These are phyloP conservation scores for Centropyge bicolor DNA, from an alignment of 2,797 vertebrate species.

Conservation along the genomic window DNA sequence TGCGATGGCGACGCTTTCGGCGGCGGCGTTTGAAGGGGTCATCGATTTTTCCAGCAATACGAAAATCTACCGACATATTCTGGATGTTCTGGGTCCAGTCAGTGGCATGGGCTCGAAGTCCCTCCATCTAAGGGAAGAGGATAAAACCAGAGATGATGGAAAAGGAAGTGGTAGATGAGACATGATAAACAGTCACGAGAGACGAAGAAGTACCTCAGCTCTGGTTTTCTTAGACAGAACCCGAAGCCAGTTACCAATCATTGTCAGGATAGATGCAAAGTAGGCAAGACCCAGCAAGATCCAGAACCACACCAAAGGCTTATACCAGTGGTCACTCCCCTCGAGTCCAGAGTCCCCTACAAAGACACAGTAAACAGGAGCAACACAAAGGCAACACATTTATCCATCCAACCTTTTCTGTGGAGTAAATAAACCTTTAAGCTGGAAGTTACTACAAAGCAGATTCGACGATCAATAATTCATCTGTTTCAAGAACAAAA, in stretches of 20 bases:
- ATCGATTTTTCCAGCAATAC: constrained; percentile 82
- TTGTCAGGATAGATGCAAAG: constrained; percentile 92
- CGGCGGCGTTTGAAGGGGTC: constrained; percentile 83
- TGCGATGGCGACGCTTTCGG: constrained; percentile 78
- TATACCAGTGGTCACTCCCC: constrained; percentile 88
- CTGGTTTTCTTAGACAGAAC: constrained; percentile 91
- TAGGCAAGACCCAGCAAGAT: constrained; percentile 93
- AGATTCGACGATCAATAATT: constrained; percentile 68
- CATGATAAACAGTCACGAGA: neutral
- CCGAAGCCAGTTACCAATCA: constrained; percentile 94
- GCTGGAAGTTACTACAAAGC: constrained; percentile 4
- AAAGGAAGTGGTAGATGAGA: neutral
- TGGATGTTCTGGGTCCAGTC: constrained; percentile 93
- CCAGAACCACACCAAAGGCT: constrained; percentile 95
- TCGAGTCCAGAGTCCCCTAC: constrained; percentile 83
- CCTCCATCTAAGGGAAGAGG: constrained; percentile 88
- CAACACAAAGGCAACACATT: neutral
- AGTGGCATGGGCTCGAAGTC: constrained; percentile 90
- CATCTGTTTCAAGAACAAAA: constrained; percentile 41
- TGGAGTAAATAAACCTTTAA: constrained; percentile 46
- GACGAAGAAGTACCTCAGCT: constrained; percentile 87
- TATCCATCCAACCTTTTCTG: constrained; percentile 1
- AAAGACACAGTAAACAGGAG: constrained; percentile 15
- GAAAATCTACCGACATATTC: constrained; percentile 88
- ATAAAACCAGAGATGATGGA: constrained; percentile 15